A percentile compares a stretch with the other conserved stretches of the same genome.
phyloP scores from a whole-genome alignment of 2,113 vertebrate genomes.

The Sander vitreus region DNA sequence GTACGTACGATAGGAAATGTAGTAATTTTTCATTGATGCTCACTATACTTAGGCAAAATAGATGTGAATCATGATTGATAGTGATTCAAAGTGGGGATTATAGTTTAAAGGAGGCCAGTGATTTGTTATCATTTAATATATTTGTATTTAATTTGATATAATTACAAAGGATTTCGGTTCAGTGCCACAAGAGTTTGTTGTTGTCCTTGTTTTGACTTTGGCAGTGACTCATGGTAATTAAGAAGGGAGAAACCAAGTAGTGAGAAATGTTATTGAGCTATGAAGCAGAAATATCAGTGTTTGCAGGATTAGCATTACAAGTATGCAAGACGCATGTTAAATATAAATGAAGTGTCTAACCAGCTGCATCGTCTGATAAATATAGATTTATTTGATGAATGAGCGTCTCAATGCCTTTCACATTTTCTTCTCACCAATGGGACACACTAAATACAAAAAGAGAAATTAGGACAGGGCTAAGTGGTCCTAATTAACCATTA shows the following conservation, averaged over 20 bases:
- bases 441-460: neutral
- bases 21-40: neutral
- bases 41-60: neutral
- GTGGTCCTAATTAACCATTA: conserved; percentile 24
- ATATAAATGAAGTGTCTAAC: conserved; percentile 47
- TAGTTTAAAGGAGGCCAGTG: conserved; percentile 2
- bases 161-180: neutral
- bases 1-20: conserved; percentile 72
- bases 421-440: conserved; percentile 6
- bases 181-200: conserved; percentile 22
- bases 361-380: conserved; percentile 44
- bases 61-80: neutral
- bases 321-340: conserved; percentile 11
- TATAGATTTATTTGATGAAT: conserved; percentile 50
- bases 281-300: conserved; percentile 64
- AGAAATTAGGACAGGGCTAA: conserved; percentile 11
- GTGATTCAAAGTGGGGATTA: neutral
- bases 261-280: conserved; percentile 40
- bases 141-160: neutral
- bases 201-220: conserved; percentile 67
- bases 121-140: conserved; percentile 4
- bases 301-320: conserved; percentile 52
- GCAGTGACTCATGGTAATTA: conserved; percentile 42
- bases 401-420: conserved; percentile 41
- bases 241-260: neutral